Base-by-base conservation (phyloP, 2,113 vertebrate species). In the Uria aalge region DNA sequence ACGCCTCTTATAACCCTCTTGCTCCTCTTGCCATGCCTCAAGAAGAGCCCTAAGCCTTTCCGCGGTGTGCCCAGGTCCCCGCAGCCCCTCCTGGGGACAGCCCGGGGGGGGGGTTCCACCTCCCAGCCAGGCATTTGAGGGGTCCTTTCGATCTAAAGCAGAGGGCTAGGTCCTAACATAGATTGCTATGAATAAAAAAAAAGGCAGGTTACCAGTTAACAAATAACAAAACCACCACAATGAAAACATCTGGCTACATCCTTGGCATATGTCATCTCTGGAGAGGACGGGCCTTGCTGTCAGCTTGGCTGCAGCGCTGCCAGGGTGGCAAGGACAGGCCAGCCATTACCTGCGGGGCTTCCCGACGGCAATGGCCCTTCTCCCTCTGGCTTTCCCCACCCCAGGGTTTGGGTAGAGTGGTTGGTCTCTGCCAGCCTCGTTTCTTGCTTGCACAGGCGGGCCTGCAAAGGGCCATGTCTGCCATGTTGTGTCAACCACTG, bases 341-440 rank as follows among this genome's bases (percentile, higher is more conserved):
- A 26, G 32, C 23, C 30, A 10, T 60, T 63, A 30, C 34, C 24
- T 0, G 0, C 1, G 2, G 27, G 60, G 6, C 56, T 68, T 56
- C 55, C 36, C 1, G 0, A 26, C 0, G 0, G 56, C 50, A 18
- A 6, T 1, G 16, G 15, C 14, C 30, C 50, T 41, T 71, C 21
- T 77, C 18, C 30, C 30, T n/a, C 40, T 27, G 30, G 14, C 17
- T 64, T 57, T 69, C 21, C 81, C n/a, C 0, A 1, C 38, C 27
- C 22, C n/a, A 45, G n/a, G 19, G n/a, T 40, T 43, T 30, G 40
- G 27, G n/a, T 9, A 43, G 26, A 38, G 76, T 5, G 0, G 2
- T 6, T 0, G 1, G 23, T 36, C 52, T n/a, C 52, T 55, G 71
- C 59, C 0, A 0, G 32, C 32, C 23, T 43, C 0, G 1, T 30